These are phyloP conservation scores for Sapayoa aenigma DNA, from an alignment of 2,113 vertebrate species.

Conservation along the genomic window DNA sequence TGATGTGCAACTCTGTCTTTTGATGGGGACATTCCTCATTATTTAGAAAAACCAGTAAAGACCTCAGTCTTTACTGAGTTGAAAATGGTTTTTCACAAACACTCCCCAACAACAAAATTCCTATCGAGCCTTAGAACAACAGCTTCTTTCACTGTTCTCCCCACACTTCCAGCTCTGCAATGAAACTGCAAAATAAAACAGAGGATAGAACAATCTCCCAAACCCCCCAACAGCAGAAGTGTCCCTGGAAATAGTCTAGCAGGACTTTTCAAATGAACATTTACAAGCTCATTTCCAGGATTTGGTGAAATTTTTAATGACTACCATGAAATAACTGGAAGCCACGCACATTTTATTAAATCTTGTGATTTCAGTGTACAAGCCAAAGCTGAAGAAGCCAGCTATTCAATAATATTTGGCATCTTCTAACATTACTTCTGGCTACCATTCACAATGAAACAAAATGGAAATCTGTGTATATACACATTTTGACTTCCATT, in stretches of 20 bases:
- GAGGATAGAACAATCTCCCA: background rate
- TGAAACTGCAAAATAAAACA: background rate
- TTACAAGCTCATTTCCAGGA: background rate
- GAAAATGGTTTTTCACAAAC: background rate
- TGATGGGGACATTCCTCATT: background rate
- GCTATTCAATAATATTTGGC: background rate
- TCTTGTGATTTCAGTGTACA: background rate
- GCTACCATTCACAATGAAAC: background rate
- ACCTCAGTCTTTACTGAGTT: background rate
- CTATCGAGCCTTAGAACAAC: background rate
- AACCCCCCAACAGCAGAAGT: background rate
- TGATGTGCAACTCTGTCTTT: background rate
- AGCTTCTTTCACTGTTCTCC: background rate
- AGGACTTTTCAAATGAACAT: background rate
- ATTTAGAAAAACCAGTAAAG: background rate
- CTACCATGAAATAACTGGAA: background rate
- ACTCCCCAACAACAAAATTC: background rate
- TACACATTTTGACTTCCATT: background rate
- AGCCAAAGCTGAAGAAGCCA: background rate
- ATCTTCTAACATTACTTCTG: background rate
- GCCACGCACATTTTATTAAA: background rate
- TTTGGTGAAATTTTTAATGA: background rate
- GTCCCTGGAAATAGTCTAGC: background rate
- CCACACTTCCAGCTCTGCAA: background rate
- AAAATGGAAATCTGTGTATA: background rate